Evolutionary conservation across 2,888 invertebrate species (phyloP), one percentile per base, ranked within the genome.

Genomic region (Poecilus cupreus): DNA sequence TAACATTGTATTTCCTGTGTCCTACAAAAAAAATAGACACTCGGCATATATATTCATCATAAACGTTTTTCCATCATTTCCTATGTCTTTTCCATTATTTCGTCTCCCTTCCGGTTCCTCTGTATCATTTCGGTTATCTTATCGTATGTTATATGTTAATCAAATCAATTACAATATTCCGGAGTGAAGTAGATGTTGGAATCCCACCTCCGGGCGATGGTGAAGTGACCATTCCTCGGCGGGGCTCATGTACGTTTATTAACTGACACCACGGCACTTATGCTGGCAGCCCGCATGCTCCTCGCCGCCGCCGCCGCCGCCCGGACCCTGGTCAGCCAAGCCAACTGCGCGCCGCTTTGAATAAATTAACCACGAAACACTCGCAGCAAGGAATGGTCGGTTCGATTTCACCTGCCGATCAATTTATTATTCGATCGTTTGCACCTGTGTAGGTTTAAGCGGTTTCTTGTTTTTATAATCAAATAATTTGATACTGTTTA

Each of bases 391-490:
- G 64, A 60, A 60, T 24, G 60, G 60, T 24, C 26, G 24, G 60
- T 60, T 54, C 60, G 64, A 18, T 64, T 64, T 37, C 64, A 64
- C 64, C 64, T 64, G 64, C 64, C 37, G 64, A 18, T 64, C 24
- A 37, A 64, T 64, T 64, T 64, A 64, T 64, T 32, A 64, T 32
- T 37, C 64, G 64, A 16, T 32, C 64, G 18, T 18, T 18, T 5
- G 64, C 64, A 64, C 64, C 64, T 64, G 64, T 24, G 37, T 64
- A 64, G 37, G 37, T 18, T 60, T 57, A 11, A 57, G 24, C 57
- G 24, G 24, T 5, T 24, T 32, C 64, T 64, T 64, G 64, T 37
- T 64, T 64, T 64, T 64, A 37, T 51, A 18, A 51, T 51, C 51
- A 10, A 51, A 51, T 16, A 51, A 51, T 51, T 20, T 20, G 20